Evolutionary conservation across 2,888 invertebrate species (phyloP).

Genomic region (Mayetiola destructor): DNA sequence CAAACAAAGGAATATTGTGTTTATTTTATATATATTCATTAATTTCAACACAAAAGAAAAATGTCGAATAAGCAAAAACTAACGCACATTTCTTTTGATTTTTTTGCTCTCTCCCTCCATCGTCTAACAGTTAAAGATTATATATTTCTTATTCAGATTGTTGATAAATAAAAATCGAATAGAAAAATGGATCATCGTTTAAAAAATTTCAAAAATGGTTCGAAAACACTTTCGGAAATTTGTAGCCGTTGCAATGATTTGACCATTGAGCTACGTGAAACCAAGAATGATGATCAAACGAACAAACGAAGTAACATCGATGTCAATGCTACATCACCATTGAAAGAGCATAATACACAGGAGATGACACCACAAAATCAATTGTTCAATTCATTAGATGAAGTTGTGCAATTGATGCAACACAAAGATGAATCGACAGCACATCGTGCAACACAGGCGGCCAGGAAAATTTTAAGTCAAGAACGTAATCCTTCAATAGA

Average conservation of each 20-base stretch:
- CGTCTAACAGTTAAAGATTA: too few species aligned
- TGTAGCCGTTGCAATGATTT: conserved; percentile 78
- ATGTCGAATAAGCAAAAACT: too few species aligned
- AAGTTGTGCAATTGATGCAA: conserved; percentile 59
- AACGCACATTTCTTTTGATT: too few species aligned
- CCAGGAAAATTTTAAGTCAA: conserved; percentile 73
- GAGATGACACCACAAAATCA: conserved; percentile 28
- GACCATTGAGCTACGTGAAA: conserved; percentile 81
- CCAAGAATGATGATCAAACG: conserved; percentile 84
- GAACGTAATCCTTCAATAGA: conserved; percentile 87
- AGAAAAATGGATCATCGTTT: background rate
- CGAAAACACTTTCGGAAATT: background rate
- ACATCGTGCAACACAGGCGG: conserved; percentile 61
- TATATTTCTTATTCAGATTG: too few species aligned
- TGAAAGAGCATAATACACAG: conserved; percentile 37
- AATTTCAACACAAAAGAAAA: too few species aligned
- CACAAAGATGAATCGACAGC: conserved; percentile 46
- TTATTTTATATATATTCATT: too few species aligned
- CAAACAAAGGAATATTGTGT: too few species aligned
- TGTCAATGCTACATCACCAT: conserved; percentile 37
- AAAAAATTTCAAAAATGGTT: background rate
- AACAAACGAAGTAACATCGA: conserved; percentile 76
- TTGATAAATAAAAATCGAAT: too few species aligned
- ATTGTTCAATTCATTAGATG: conserved; percentile 45
- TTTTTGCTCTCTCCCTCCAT: too few species aligned